Percentiles rank a stretch among this genome's conserved stretches.
phyloP scores from a whole-genome alignment of 2,113 vertebrate species.

The Pelobates fuscus region DNA sequence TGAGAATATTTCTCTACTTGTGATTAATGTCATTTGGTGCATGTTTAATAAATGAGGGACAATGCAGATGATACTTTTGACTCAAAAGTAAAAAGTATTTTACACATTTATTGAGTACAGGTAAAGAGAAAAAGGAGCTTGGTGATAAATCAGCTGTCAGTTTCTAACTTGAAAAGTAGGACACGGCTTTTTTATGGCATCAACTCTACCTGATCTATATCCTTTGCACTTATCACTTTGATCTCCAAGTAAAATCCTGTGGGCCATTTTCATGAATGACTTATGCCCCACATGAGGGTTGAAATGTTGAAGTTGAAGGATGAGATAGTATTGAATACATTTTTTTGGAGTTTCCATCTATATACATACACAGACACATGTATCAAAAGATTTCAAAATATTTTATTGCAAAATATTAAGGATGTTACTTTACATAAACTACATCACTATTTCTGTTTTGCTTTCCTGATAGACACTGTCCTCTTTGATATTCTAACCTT shows the following conservation, averaged over 20 bases:
- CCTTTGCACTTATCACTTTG: conserved; percentile 44
- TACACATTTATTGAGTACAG: conserved; percentile 10
- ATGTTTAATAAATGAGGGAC: neutral
- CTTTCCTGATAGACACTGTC: neutral
- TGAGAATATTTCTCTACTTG: neutral
- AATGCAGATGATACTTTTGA: neutral
- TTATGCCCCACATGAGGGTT: conserved; percentile 46
- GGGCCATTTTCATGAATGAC: conserved; percentile 47
- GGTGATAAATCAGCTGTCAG: conserved; percentile 40
- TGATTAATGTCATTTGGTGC: no score
- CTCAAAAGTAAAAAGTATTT: conserved; percentile 6
- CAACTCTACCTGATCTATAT: conserved; percentile 42
- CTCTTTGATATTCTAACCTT: neutral
- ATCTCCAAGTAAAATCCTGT: conserved; percentile 41
- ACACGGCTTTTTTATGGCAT: conserved; percentile 28
- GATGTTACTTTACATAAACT: neutral
- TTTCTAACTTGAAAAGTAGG: conserved; percentile 42
- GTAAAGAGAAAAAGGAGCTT: conserved; percentile 15
- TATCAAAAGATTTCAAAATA: conserved; percentile 10
- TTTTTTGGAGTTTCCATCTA: conserved; percentile 27
- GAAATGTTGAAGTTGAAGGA: conserved; percentile 46
- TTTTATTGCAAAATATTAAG: conserved; percentile 1
- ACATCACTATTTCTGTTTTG: neutral
- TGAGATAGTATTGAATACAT: conserved; percentile 38
- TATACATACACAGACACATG: no score